Evolutionary conservation across 1,140 invertebrate genomes (phyloP).

Genomic region (Sarcophaga peregrina): DNA sequence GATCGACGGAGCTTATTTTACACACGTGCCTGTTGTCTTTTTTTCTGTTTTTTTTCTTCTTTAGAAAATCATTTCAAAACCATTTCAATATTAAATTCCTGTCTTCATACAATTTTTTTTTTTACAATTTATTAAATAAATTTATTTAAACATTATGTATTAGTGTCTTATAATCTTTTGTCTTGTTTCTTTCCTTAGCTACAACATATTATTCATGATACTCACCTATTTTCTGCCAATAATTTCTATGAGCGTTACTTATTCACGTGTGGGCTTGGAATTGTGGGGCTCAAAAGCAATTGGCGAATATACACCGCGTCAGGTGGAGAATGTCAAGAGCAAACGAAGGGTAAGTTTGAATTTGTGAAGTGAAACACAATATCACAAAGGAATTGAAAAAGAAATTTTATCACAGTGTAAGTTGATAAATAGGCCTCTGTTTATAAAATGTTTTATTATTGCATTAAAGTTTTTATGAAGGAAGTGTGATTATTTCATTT

Average conservation of each 20-base stretch:
- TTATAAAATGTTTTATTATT: too few species aligned
- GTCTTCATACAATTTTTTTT: too few species aligned
- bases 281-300: slow-evolving; percentile 96
- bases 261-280: slow-evolving; percentile 88
- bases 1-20: too few species aligned
- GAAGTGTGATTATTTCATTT: too few species aligned
- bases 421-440: background rate
- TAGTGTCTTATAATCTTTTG: background rate
- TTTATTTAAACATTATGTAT: too few species aligned
- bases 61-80: too few species aligned
- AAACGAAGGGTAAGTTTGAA: slow-evolving; percentile 85
- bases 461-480: too few species aligned
- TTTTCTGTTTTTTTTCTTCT: too few species aligned
- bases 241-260: slow-evolving; percentile 90
- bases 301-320: slow-evolving; percentile 90
- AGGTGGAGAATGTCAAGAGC: slow-evolving; percentile 90
- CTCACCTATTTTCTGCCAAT: slow-evolving; percentile 96
- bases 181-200: slow-evolving; percentile 71
- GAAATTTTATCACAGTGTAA: background rate
- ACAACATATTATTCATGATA: slow-evolving; percentile 88
- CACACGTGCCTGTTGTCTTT: too few species aligned
- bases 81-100: too few species aligned
- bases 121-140: too few species aligned
- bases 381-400: background rate
- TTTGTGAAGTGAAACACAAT: background rate